Evolutionary conservation across 2,113 vertebrate genomes (phyloP), one percentile per base, ranked within the genome.

Genomic region (Aplodontia rufa): DNA sequence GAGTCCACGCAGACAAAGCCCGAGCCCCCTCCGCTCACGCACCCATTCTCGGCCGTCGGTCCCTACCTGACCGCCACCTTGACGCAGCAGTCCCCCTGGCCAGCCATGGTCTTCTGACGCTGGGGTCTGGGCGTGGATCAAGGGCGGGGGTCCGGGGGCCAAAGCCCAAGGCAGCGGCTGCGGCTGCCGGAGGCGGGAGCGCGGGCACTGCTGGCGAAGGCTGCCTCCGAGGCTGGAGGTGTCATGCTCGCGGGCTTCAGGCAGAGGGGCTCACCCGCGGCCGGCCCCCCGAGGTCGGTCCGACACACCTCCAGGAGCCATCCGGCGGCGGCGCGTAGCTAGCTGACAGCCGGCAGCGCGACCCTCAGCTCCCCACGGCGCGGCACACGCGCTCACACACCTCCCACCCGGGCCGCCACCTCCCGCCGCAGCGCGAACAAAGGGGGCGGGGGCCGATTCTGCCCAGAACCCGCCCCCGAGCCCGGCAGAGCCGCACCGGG

Each of bases 11-110:
- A 95, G 93, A 96, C 97, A 97, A 96, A 97, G 87, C 96, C 97
- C 68, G 72, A 66, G 80, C 28, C 76, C 69, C 51, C 69, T 72
- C 24, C 32, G 55, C 69, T 55, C 71, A 40, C 60, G 55, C n/a
- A 16, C 84, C 37, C 17, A 47, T 81, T 69, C 47, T 11, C 5
- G 24, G 14, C 40, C 89, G 40, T 79, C 4, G 71, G 58, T 37
- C 13, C 97, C 96, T 96, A 98, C 98, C 98, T 98, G 97, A 98
- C 98, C 19, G 98, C 98, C 97, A 98, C 98, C 97, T 98, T 98
- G 79, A 98, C 98, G 35, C 98, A 98, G 94, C 98, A 98, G 97
- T 98, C 98, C 55, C 97, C 98, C 84, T 94, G 97, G 85, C 96
- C 86, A 47, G 98, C 98, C 98, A 98, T 98, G 90, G 86, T 96